Percentiles rank a stretch among this genome's conserved stretches.
Evolutionary conservation across 2,797 vertebrate species (phyloP).

Genomic region (Hylomyscus alleni): DNA sequence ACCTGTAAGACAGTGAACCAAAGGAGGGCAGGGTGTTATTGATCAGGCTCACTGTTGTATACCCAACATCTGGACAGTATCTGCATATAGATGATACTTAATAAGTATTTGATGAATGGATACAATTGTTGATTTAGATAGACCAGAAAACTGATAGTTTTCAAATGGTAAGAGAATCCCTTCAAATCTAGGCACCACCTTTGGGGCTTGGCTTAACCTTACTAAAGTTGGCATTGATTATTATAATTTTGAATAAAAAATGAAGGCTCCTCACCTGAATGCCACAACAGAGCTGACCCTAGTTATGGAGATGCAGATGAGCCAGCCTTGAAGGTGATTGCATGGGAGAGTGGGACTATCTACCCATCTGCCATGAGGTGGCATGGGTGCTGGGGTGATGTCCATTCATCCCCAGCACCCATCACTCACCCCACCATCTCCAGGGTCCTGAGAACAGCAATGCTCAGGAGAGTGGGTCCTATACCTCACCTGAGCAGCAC

Average conservation of each 20-base stretch:
- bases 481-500: neutral
- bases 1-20: neutral
- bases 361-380: neutral
- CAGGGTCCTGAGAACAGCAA: too few species aligned
- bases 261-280: neutral
- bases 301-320: neutral
- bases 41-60: neutral
- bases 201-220: neutral
- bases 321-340: neutral
- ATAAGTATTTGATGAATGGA: conserved; percentile 17
- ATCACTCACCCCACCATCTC: too few species aligned
- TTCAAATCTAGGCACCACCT: neutral
- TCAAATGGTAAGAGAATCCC: conserved; percentile 12
- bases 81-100: neutral
- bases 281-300: neutral
- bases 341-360: neutral
- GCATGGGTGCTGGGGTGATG: neutral
- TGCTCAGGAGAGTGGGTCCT: neutral
- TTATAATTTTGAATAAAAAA: conserved; percentile 32
- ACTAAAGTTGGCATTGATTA: neutral
- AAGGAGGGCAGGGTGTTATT: too few species aligned
- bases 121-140: neutral
- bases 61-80: neutral
- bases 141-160: conserved; percentile 15
- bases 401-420: too few species aligned